These are phyloP conservation scores for Ceratoteleas bidentatus DNA, from an alignment of 1,140 invertebrate genomes.

Conservation along the genomic window DNA sequence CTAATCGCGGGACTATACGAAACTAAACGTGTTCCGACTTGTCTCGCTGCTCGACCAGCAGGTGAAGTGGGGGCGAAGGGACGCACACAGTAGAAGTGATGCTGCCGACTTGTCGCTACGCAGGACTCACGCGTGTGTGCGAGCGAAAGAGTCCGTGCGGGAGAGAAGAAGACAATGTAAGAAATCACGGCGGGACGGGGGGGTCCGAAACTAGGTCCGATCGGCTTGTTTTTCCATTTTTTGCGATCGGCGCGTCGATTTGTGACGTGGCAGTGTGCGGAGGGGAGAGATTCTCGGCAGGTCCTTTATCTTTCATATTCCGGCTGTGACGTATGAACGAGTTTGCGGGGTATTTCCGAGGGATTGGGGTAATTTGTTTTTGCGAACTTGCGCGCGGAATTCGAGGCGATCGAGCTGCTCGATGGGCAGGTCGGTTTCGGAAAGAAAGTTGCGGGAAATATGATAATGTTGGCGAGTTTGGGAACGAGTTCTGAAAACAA, in stretches of 20 bases:
- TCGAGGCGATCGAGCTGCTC: too few relatives aligned
- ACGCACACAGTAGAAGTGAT: slow-evolving; percentile 43
- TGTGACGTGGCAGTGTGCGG: slow-evolving; percentile 5
- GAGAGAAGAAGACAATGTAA: slow-evolving; percentile 22
- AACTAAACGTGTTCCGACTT: slow-evolving; percentile 73
- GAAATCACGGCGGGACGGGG: slow-evolving; percentile 14
- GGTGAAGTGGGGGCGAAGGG: slow-evolving; percentile 64
- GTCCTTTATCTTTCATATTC: slow-evolving; percentile 22
- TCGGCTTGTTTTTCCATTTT: slow-evolving; percentile 45
- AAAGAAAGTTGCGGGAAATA: too few relatives aligned
- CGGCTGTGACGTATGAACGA: too few relatives aligned
- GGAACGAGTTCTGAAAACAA: too few relatives aligned
- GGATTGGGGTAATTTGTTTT: too few relatives aligned
- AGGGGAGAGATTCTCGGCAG: too few relatives aligned
- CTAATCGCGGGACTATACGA: slow-evolving; percentile 63
- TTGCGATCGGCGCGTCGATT: slow-evolving; percentile 5
- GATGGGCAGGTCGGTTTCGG: too few relatives aligned
- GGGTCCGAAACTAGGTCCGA: slow-evolving; percentile 27
- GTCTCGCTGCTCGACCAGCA: slow-evolving; percentile 53
- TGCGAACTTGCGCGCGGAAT: too few relatives aligned
- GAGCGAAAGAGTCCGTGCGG: not conserved
- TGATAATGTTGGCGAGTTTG: too few relatives aligned
- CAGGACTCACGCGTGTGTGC: not conserved
- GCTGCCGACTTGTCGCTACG: slow-evolving; percentile 13
- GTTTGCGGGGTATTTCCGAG: too few relatives aligned